Conservation (phyloP, 2,888 invertebrate species). For the Megaustenia siamemsis region DNA sequence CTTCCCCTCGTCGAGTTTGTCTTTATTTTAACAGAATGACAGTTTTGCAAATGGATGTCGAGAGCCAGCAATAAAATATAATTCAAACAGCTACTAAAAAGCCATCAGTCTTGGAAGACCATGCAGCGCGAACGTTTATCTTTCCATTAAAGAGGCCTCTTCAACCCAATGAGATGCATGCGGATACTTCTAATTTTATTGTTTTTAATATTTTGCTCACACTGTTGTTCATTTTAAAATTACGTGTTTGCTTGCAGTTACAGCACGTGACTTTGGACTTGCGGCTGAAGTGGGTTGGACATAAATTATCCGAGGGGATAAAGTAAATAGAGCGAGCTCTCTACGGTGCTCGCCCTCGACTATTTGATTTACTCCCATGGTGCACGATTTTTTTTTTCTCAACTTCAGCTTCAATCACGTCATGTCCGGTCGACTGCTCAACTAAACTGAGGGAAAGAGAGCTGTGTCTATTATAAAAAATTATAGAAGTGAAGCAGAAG, state of each 20-base stretch:
- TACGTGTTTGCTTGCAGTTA: background rate
- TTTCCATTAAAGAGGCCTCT: constrained; percentile 27
- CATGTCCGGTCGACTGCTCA: too few relatives aligned
- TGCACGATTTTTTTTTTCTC: too few relatives aligned
- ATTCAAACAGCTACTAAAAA: constrained; percentile 40
- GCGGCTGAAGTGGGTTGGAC: background rate
- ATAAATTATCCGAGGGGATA: constrained; percentile 12
- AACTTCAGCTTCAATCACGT: too few relatives aligned
- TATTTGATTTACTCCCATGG: too few relatives aligned
- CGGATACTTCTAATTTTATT: background rate
- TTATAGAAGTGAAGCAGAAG: too few relatives aligned
- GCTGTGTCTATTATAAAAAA: too few relatives aligned
- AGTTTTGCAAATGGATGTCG: constrained; percentile 17
- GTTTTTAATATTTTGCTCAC: background rate
- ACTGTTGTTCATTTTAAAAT: constrained; percentile 23
- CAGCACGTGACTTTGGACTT: constrained; percentile 17
- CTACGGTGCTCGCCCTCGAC: too few relatives aligned
- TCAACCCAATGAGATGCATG: constrained; percentile 21
- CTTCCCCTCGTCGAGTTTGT: background rate
- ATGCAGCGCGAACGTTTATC: constrained; percentile 23
- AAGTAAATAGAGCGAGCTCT: background rate
- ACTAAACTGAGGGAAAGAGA: too few relatives aligned
- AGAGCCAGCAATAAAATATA: constrained; percentile 32
- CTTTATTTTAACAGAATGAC: constrained; percentile 6
- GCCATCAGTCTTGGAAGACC: background rate